Evolutionary conservation across 1,140 invertebrate genomes (phyloP).

Genomic region (Apis mellifera): Amel_HAv3.1 CM009932.2:875501-876000

Average conservation of each 20-base stretch:
- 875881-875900: conserved; percentile 25
- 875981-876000: conserved; percentile 31
- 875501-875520: conserved; percentile 37
- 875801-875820: neutral
- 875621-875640: conserved; percentile 38
- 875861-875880: conserved; percentile 28
- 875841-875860: conserved; percentile 22
- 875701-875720: conserved; percentile 32
- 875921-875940: conserved; percentile 11
- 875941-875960: conserved; percentile 49
- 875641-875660: conserved; percentile 51
- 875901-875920: conserved; percentile 14
- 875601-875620: conserved; percentile 17
- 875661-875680: neutral
- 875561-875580: neutral
- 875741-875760: conserved; percentile 6
- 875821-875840: neutral
- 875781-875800: neutral
- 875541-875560: neutral
- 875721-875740: conserved; percentile 40
- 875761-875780: conserved; percentile 5
- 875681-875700: neutral
- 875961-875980: conserved; percentile 45
- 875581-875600: conserved; percentile 13
- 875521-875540: conserved; percentile 15